Evolutionary conservation across 2,888 invertebrate species (phyloP), one percentile per base, ranked within the genome.

Genomic region (Melipona bicolor): DNA sequence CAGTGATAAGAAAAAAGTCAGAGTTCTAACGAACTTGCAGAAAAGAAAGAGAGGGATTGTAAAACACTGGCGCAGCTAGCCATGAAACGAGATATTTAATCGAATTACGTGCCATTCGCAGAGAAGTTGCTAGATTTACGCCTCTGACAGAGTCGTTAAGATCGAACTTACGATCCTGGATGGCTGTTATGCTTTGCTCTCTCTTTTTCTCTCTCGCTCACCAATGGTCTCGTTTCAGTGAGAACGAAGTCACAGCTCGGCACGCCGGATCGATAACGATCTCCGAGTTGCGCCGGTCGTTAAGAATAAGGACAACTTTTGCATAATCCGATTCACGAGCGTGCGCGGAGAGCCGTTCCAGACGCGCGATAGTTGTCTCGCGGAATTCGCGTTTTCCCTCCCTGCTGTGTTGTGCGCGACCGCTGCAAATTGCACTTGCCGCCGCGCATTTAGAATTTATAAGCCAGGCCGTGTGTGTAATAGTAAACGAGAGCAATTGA

Each of bases 291-390:
- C 19, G 72, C 62, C 52, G 77, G 77, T 74, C 74, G 81, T 81
- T 83, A 81, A 81, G 81, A 83, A 81, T 83, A 83, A 81, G 73
- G 59, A 81, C 80, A 67, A 67, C 81, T 75, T 81, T 81, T 83
- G 77, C 81, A 81, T 81, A 83, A 83, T 83, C 83, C 69, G 81
- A 83, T 74, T 64, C 81, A 67, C 77, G 77, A 70, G 56, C 36
- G 19, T 59, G 43, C 2, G 52, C 52, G 24, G 19, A 65, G 64
- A 59, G 62, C 64, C 21, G 36, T 71, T 52, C 56, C 21, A 50
- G 56, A 15, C 52, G 27, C 52, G 65, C 32, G 27, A 56, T 70
- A 74, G 50, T 32, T 64, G 59, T 59, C 61, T n/a, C 27, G 62
- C 49, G 73, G 79, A 74, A 79, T 74, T 73, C 79, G 68, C 71